phyloP scores from a whole-genome alignment of 2,797 vertebrate genomes.

The Cygnus olor region DNA sequence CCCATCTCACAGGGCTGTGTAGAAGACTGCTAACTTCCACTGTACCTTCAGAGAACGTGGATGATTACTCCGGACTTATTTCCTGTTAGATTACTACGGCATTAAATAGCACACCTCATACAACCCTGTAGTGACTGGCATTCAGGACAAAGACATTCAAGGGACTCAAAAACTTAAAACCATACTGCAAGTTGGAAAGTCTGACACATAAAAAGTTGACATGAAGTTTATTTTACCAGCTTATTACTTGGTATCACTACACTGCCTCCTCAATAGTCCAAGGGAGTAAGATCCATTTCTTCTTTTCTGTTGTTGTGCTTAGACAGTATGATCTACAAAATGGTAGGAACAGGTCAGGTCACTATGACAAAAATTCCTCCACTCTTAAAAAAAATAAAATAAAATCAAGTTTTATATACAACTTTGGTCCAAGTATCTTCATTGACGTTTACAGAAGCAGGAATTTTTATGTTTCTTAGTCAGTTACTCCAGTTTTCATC shows the following conservation, averaged over 20 bases:
- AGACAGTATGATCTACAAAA: neutral
- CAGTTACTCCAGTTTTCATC: neutral
- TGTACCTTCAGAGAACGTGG: neutral
- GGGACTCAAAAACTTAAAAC: neutral
- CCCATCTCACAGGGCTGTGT: neutral
- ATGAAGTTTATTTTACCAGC: accelerated
- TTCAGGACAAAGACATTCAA: neutral
- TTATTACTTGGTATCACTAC: neutral
- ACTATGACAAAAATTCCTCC: neutral
- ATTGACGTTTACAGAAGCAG: neutral
- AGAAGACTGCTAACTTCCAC: neutral
- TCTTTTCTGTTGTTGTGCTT: neutral
- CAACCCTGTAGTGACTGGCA: neutral
- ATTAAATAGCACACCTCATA: neutral
- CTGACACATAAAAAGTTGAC: neutral
- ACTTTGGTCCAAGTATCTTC: neutral
- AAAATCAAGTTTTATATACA: accelerated
- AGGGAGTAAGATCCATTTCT: neutral
- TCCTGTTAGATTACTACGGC: neutral
- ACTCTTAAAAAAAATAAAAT: neutral
- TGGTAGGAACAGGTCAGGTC: neutral
- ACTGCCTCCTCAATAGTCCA: neutral
- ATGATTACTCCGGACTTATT: neutral
- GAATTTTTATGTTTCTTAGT: neutral
- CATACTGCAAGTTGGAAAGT: neutral